Conservation (phyloP, 1,140 invertebrate species). For the Pseudomyrmex sp. region DNA sequence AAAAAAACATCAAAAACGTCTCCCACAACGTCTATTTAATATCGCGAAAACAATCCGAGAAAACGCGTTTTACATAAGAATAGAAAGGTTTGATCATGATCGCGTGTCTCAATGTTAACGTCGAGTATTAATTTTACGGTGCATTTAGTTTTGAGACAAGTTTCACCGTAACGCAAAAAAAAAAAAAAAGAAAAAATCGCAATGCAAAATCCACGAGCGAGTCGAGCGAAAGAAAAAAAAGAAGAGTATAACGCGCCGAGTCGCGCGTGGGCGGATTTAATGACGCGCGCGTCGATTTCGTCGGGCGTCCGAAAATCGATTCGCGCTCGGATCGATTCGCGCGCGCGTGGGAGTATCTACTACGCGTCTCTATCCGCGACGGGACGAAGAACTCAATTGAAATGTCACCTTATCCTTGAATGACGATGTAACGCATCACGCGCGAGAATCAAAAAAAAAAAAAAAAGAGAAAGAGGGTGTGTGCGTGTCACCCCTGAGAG, state of each 20-base stretch:
- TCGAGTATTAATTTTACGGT: background rate
- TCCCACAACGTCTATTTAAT: too few species aligned
- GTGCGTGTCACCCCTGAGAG: background rate
- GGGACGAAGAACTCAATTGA: constrained; percentile 11
- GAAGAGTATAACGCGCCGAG: too few species aligned
- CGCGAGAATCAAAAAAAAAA: too few species aligned
- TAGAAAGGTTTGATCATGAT: background rate
- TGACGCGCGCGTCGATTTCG: constrained; percentile 19
- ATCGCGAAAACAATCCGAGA: too few species aligned
- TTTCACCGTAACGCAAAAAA: background rate
- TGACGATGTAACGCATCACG: background rate
- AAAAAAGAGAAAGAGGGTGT: too few species aligned
- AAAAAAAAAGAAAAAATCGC: background rate
- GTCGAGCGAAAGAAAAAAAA: background rate
- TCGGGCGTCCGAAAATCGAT: constrained; percentile 23
- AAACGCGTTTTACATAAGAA: too few species aligned
- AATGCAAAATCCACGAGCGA: background rate
- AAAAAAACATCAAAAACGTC: too few species aligned
- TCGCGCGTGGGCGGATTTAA: constrained; percentile 18
- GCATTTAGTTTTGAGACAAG: background rate
- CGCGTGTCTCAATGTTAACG: background rate
- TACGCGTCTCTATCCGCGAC: background rate
- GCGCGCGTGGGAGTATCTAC: background rate
- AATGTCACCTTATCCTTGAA: constrained; percentile 45
- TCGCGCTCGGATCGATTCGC: background rate